Base-by-base conservation (phyloP, 2,113 vertebrate genomes). In the Rhineura floridana region DNA sequence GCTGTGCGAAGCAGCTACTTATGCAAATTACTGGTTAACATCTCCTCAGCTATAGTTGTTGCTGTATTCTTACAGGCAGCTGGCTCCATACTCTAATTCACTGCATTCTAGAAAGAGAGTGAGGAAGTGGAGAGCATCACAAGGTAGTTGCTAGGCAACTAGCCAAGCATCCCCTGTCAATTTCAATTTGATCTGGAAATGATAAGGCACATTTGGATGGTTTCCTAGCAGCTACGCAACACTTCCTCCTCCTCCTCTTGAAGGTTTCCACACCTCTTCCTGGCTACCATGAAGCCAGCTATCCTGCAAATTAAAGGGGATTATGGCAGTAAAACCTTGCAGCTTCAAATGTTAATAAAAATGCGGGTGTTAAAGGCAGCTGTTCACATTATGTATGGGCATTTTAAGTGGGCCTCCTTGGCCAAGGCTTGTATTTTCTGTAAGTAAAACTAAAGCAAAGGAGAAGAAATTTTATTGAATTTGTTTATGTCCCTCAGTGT, bases 391-490 rank as follows among this genome's bases (percentile, higher is more conserved):
- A 70, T 86, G 46, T 50, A 72, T 36, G 67, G n/a, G 12, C 21
- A 72, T 84, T 52, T 39, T 72, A 72, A 72, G 48, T 84, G 7
- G 48, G 11, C 23, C 21, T 33, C 6, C 11, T 42, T 81, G 0
- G 65, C 67, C 55, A 73, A 59, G 5, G 13, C 39, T 73, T 33
- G 11, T 44, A 23, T 87, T 92, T 13, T 88, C 4, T 23, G 17
- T 73, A 76, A 84, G n/a, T 79, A 70, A 33, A 21, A 87, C 55
- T 39, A 87, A 25, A 86, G 65, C 12, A 72, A 39, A 72, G 21
- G 48, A 84, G 67, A n/a, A 73, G 42, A 67, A 89, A 84, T n/a
- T 33, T 59, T 93, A 80, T 90, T 36, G 83, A 84, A 86, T 77
- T 80, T 88, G 84, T 55, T 82, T 86, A 48, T 65, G 63, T 23